These are phyloP conservation scores for Eidolon helvum DNA, from an alignment of 2,113 vertebrate genomes.

Conservation along the genomic window DNA sequence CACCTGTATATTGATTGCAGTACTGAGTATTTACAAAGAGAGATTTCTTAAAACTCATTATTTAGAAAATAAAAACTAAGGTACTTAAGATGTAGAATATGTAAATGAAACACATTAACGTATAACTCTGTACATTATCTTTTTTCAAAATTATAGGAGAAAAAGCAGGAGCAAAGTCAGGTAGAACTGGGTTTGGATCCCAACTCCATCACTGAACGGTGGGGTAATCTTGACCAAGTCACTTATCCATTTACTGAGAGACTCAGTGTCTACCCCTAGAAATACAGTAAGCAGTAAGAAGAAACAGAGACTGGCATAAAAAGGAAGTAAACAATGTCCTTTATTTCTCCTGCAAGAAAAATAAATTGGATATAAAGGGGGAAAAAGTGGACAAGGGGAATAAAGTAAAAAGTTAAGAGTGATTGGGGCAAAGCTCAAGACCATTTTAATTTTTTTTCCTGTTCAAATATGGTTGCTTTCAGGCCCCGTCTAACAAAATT, in stretches of 20 bases:
- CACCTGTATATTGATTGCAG: neutral
- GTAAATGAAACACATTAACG: neutral
- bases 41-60: neutral
- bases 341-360: neutral
- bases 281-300: neutral
- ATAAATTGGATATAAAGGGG: accelerated
- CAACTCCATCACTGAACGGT: neutral
- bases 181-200: neutral
- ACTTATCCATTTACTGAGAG: neutral
- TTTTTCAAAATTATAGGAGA: neutral
- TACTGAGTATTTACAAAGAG: neutral
- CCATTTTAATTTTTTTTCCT: neutral
- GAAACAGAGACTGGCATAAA: neutral
- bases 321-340: neutral
- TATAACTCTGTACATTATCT: neutral
- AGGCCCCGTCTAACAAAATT: neutral
- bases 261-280: neutral
- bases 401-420: neutral
- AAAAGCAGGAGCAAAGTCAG: neutral
- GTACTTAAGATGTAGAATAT: neutral
- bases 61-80: neutral
- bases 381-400: neutral
- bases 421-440: neutral
- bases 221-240: neutral
- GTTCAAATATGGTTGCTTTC: neutral